Percentiles rank a stretch among this genome's conserved stretches.
These are phyloP conservation scores for Microctenopoma steveboyesi DNA, from an alignment of 2,797 vertebrate genomes.

Conservation along the genomic window DNA sequence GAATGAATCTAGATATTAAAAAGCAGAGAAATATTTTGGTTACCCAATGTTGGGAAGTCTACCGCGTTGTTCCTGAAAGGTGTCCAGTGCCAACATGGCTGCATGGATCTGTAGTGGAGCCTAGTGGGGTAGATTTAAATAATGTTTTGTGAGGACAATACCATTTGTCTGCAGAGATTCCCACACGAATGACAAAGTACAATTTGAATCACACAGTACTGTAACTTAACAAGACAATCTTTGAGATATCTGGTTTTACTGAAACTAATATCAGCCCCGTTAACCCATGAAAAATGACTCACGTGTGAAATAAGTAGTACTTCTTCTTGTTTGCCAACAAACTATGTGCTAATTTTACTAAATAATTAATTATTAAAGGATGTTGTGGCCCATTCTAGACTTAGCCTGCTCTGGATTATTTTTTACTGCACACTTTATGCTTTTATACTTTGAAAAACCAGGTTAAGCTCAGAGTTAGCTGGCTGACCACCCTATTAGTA, in stretches of 20 bases:
- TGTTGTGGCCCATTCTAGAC: not conserved
- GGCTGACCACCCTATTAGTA: not conserved
- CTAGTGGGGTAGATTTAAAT: constrained; percentile 74
- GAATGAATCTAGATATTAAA: not conserved
- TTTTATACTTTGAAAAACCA: not conserved
- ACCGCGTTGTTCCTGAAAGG: constrained; percentile 89
- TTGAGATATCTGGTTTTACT: not conserved
- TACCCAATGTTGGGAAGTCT: constrained; percentile 91
- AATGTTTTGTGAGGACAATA: not conserved
- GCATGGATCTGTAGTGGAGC: constrained; percentile 91
- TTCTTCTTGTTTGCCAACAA: not conserved
- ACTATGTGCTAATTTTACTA: not conserved
- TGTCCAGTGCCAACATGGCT: constrained; percentile 92
- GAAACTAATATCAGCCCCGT: not conserved
- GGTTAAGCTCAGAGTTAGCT: not conserved
- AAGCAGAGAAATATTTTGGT: constrained; percentile 40
- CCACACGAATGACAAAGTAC: not conserved
- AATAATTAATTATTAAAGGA: not conserved
- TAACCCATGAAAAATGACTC: not conserved
- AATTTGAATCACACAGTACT: not conserved
- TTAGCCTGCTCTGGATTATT: not conserved
- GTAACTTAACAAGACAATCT: not conserved
- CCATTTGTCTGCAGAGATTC: no score
- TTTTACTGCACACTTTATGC: not conserved
- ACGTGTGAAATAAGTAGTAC: not conserved